These are phyloP conservation scores for Hemithea aestivaria DNA, from an alignment of 2,888 invertebrate genomes.

Conservation along the genomic window DNA sequence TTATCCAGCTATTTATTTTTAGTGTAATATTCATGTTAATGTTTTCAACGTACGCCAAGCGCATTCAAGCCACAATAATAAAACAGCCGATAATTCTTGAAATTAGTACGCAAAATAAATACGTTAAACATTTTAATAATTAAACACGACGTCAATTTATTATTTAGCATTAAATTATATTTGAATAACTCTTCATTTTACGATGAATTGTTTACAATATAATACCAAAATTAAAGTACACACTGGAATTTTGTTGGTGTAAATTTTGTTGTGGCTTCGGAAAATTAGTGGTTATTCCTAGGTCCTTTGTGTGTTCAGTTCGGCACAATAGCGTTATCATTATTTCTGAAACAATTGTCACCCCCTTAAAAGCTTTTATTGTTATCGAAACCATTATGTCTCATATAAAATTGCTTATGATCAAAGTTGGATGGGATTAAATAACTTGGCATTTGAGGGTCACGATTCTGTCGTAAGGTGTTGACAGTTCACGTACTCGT, in stretches of 20 bases:
- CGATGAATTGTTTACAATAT: constrained; percentile 14
- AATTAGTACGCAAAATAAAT: no score
- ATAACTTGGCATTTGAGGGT: constrained; percentile 36
- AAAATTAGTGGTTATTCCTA: constrained; percentile 21
- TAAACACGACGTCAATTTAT: no score
- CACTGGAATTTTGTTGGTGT: constrained; percentile 20
- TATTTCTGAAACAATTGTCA: constrained; percentile 17
- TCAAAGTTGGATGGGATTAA: constrained; percentile 2
- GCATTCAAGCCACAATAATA: no score
- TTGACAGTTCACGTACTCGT: constrained; percentile 24
- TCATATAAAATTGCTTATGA: constrained; percentile 2
- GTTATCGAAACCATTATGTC: not conserved
- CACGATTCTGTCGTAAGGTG: constrained; percentile 31
- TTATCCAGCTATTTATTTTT: no score
- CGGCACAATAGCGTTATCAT: constrained; percentile 15
- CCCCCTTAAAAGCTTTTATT: constrained; percentile 6
- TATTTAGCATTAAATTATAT: no score
- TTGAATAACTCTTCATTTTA: no score
- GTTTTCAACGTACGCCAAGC: no score
- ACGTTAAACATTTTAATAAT: no score
- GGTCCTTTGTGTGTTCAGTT: constrained; percentile 19
- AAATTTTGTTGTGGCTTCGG: constrained; percentile 22
- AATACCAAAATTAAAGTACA: constrained; percentile 19
- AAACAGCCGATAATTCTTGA: no score
- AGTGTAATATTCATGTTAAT: no score